A percentile compares a stretch with the other conserved stretches of the same genome.
Evolutionary conservation across 2,888 invertebrate species (phyloP).

Genomic region (Cataglyphis cursor): DNA sequence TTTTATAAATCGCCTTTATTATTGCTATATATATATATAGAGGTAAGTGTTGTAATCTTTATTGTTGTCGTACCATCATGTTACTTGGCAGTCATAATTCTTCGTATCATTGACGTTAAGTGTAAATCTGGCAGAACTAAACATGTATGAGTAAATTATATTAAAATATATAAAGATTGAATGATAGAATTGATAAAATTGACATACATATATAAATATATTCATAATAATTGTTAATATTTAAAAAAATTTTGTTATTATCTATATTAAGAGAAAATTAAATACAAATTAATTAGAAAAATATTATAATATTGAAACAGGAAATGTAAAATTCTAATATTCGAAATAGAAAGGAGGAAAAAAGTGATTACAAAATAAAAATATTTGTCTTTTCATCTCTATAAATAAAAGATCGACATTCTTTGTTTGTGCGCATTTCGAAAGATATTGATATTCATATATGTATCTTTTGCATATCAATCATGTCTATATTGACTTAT

Average conservation of each 20-base stretch:
- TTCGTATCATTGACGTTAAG: slow-evolving; percentile 4
- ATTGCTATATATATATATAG: slow-evolving; percentile 34
- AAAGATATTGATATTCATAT: slow-evolving; percentile 3
- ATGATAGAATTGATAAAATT: background rate
- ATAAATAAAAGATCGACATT: background rate
- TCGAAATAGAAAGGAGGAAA: background rate
- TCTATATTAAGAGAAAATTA: background rate
- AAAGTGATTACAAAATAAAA: background rate
- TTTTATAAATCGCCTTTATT: slow-evolving; percentile 84
- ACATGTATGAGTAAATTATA: background rate
- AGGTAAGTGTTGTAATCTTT: slow-evolving; percentile 17
- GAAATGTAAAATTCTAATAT: background rate
- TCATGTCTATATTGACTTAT: slow-evolving; percentile 15
- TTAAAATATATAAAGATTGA: slow-evolving; percentile 1
- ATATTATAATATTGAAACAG: background rate
- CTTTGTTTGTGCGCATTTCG: background rate
- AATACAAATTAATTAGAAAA: background rate
- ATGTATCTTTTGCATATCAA: slow-evolving; percentile 12
- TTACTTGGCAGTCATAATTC: background rate
- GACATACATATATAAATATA: background rate
- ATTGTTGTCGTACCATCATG: background rate
- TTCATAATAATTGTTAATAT: background rate
- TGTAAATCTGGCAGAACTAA: background rate
- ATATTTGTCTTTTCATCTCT: background rate
- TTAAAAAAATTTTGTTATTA: slow-evolving; percentile 1